phyloP scores from a whole-genome alignment of 2,888 invertebrate species.

The Nymphalis polychloros region DNA sequence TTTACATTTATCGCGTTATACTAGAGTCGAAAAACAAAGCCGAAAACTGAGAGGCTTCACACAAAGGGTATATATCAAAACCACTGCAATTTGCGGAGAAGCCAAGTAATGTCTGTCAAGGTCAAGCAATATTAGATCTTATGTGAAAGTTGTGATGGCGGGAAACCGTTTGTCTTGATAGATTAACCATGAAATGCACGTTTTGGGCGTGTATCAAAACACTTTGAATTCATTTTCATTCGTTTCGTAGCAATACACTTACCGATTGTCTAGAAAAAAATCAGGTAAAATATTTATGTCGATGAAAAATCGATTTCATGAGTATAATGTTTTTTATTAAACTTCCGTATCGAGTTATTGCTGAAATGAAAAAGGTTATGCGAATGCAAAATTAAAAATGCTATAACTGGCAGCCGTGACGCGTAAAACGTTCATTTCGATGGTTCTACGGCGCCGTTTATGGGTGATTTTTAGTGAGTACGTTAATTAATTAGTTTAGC shows the following conservation, averaged over 20 bases:
- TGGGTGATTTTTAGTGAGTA: conserved; percentile 30
- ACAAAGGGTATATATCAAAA: conserved; percentile 25
- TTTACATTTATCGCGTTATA: neutral
- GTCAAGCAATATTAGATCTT: conserved; percentile 5
- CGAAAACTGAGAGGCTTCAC: conserved; percentile 28
- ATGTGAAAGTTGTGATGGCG: neutral
- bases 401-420: neutral
- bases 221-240: conserved; percentile 3
- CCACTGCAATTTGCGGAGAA: conserved; percentile 36
- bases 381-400: neutral
- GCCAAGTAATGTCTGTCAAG: conserved; percentile 18
- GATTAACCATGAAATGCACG: conserved; percentile 28
- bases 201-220: conserved; percentile 24
- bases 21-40: conserved; percentile 23
- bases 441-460: conserved; percentile 24
- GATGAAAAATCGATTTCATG: neutral
- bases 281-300: neutral
- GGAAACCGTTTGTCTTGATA: conserved; percentile 17
- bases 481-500: conserved; percentile 49
- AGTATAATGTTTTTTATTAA: neutral
- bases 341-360: neutral
- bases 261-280: neutral
- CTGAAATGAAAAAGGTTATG: conserved; percentile 1
- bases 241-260: neutral
- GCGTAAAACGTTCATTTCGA: conserved; percentile 27